phyloP scores from a whole-genome alignment of 2,113 vertebrate genomes.

The Rhagologus leucostigma region DNA sequence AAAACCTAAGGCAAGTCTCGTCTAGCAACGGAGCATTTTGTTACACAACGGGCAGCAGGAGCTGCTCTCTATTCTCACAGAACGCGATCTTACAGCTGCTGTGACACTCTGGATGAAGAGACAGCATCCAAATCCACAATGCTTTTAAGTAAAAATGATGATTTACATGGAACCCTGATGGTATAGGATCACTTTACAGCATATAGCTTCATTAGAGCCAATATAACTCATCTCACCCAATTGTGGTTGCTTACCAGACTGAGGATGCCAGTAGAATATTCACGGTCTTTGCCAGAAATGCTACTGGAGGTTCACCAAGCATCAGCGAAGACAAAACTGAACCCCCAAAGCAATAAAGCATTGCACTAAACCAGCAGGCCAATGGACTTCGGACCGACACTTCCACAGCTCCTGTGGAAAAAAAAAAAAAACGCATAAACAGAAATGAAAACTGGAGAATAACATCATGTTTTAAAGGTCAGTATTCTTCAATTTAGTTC shows the following conservation, averaged over 20 bases:
- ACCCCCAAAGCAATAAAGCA: constrained; percentile 95
- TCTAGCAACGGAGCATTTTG: neutral
- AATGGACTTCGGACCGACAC: constrained; percentile 84
- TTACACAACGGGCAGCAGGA: neutral
- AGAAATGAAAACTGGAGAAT: neutral
- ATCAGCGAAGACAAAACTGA: constrained; percentile 88
- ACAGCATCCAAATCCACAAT: neutral
- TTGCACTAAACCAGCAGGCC: constrained; percentile 96
- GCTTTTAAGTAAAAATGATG: neutral
- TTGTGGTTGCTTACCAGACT: constrained; percentile 82
- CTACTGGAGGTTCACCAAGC: constrained; percentile 87
- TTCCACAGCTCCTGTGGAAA: constrained; percentile 76
- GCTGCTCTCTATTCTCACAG: neutral
- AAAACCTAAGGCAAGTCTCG: neutral
- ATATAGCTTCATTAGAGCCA: neutral
- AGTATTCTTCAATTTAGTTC: neutral
- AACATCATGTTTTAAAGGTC: neutral
- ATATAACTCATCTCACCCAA: neutral
- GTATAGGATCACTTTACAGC: neutral
- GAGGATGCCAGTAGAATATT: constrained; percentile 86
- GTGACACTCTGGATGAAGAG: neutral
- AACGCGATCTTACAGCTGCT: neutral
- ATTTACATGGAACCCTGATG: neutral
- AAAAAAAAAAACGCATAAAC: neutral
- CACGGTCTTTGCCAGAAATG: constrained; percentile 82